Base-by-base conservation (phyloP, 1,140 invertebrate species). In the Drusus annulatus region DNA sequence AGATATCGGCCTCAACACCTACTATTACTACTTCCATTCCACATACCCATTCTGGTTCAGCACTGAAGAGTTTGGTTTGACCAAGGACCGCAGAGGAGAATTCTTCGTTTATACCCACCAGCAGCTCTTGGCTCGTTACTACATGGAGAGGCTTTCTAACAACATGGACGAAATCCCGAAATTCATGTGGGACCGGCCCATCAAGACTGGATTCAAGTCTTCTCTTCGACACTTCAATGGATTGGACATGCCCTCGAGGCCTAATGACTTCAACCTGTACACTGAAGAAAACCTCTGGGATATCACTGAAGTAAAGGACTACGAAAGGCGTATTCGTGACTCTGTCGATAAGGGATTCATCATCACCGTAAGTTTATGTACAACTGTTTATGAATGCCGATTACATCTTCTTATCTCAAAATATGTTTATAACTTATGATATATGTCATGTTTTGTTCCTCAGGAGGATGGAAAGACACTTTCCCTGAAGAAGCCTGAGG, bases 1-100 rank as follows among this genome's bases (percentile, higher is more conserved):
- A 85, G 94, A 94, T 85, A 89, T 93, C 79, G 90, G 91, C 58
- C 87, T 95, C 13, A 95, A 95, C 86, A 88, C 92, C n/a, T 94
- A 91, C 86, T 73, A 93, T 83, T 92, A 90, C 84, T 91, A 88
- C 85, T 89, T 89, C 86, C 89, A 91, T 83, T 77, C 89, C 45
- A 87, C 91, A 54, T 88, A 86, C 63, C 91, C 91, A 2, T 88
- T 88, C 87, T 92, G 90, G 90, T 84, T 90, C 56, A 85, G 86
- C 28, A 85, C 86, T 31, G 84, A 86, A 8, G 85, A 89, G 74
- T 86, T 86, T 65, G 81, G 79, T 10, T 17, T 86, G 4, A 85
- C 87, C 45, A 89, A 87, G 63, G 87, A 89, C 17, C 86, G 90
- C 81, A 90, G 91, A 65, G 91, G 91, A 50, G 90, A 92, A 81